phyloP scores from a whole-genome alignment of 2,797 vertebrate genomes.

The Ciconia nigra region DNA sequence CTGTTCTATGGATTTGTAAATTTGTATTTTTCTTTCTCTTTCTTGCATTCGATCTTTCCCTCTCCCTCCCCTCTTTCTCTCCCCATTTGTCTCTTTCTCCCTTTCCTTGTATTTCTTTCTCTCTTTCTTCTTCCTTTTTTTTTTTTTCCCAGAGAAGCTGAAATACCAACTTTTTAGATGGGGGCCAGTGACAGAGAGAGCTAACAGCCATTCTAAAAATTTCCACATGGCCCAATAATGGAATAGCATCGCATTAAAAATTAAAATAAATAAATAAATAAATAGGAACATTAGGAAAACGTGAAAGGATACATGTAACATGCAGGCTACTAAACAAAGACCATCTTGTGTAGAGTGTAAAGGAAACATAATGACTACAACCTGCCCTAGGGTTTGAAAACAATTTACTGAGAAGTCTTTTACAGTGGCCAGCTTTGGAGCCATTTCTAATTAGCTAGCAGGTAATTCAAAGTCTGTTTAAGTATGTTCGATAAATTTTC shows the following conservation, averaged over 20 bases:
- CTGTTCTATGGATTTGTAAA: not conserved
- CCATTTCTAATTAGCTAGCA: slow-evolving; percentile 66
- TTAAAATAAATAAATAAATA: not conserved
- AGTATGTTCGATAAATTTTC: slow-evolving; percentile 46
- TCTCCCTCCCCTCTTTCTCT: not conserved
- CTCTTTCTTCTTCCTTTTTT: not conserved
- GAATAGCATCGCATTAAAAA: not conserved
- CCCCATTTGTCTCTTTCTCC: not conserved
- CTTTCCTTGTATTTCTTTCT: not conserved
- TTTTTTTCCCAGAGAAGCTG: not conserved
- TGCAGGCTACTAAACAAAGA: slow-evolving; percentile 60
- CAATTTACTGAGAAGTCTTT: slow-evolving; percentile 68
- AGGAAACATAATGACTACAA: slow-evolving; percentile 59
- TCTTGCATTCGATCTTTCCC: rapidly evolving
- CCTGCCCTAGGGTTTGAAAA: slow-evolving; percentile 60
- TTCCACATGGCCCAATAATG: not conserved
- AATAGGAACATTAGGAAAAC: not conserved
- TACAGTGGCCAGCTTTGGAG: slow-evolving; percentile 57
- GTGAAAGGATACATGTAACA: slow-evolving; percentile 16
- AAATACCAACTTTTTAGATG: not conserved
- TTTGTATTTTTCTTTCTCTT: not conserved
- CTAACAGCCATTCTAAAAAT: not conserved
- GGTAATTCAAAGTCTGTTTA: slow-evolving; percentile 59
- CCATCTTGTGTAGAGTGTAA: slow-evolving; percentile 43
- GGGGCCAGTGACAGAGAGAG: not conserved